These are phyloP conservation scores for Chymomyza costata DNA, from an alignment of 1,140 invertebrate species.

Conservation along the genomic window DNA sequence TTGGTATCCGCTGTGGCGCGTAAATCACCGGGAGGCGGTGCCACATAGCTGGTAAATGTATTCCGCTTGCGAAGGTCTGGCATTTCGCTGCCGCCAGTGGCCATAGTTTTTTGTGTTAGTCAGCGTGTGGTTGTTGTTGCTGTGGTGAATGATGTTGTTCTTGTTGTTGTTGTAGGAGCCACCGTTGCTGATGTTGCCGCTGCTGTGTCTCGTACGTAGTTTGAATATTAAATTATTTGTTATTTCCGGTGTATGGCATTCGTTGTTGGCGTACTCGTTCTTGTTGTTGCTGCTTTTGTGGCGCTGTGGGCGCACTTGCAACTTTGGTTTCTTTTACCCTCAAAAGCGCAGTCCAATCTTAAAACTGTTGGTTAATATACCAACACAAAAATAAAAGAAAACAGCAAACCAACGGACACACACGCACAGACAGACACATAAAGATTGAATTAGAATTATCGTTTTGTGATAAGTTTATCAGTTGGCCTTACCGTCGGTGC, in stretches of 20 bases:
- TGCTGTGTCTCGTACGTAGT: slow-evolving; percentile 24
- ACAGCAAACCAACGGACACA: slow-evolving; percentile 7
- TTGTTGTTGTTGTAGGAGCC: slow-evolving; percentile 5
- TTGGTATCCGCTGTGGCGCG: slow-evolving; percentile 49
- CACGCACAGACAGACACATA: slow-evolving; percentile 3
- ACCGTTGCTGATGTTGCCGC: neutral
- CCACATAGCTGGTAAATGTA: slow-evolving; percentile 72
- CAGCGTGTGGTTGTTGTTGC: neutral
- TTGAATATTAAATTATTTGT: slow-evolving; percentile 62
- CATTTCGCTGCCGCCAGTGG: slow-evolving; percentile 53
- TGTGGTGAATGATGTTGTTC: neutral
- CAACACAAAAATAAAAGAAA: slow-evolving; percentile 11
- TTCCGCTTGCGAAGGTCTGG: slow-evolving; percentile 65
- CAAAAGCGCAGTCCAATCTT: slow-evolving; percentile 23
- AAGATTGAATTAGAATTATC: slow-evolving; percentile 58
- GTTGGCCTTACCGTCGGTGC: slow-evolving; percentile 44
- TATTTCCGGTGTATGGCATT: slow-evolving; percentile 43
- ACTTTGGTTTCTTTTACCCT: slow-evolving; percentile 10
- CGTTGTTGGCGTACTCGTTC: slow-evolving; percentile 6
- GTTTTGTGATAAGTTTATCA: slow-evolving; percentile 60
- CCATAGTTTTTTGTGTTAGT: slow-evolving; percentile 33
- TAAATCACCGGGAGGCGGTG: slow-evolving; percentile 54
- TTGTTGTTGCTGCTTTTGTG: neutral
- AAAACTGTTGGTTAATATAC: slow-evolving; percentile 19
- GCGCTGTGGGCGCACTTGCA: slow-evolving; percentile 9